These are phyloP conservation scores for Cecidostiba fungosa DNA, from an alignment of 2,888 invertebrate genomes.

Conservation along the genomic window DNA sequence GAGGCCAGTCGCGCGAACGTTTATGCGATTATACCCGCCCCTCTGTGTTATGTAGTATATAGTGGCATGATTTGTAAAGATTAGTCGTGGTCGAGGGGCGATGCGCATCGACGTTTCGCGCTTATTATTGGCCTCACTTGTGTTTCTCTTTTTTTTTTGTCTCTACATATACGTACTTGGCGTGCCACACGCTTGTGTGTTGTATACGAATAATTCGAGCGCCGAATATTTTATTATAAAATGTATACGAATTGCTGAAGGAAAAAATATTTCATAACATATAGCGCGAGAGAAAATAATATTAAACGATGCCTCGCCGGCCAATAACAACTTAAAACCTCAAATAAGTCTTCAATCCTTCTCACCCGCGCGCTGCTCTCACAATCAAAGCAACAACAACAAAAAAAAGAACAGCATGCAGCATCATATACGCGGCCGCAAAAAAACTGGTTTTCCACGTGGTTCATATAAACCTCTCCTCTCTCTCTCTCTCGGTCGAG, in stretches of 20 bases:
- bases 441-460: constrained; percentile 58
- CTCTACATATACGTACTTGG: too few species aligned
- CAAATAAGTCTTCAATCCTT: constrained; percentile 47
- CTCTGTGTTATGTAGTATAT: neutral
- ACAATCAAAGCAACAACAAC: neutral
- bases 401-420: neutral
- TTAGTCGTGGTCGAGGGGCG: constrained; percentile 24
- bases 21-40: constrained; percentile 48
- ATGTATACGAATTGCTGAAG: too few species aligned
- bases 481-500: neutral
- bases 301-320: constrained; percentile 26
- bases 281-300: neutral
- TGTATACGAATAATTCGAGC: too few species aligned
- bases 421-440: constrained; percentile 18
- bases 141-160: neutral
- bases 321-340: constrained; percentile 40
- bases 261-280: neutral
- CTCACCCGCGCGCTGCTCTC: constrained; percentile 3
- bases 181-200: too few species aligned
- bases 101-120: neutral
- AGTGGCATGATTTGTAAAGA: constrained; percentile 47
- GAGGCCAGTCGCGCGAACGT: constrained; percentile 53
- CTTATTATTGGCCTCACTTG: constrained; percentile 9
- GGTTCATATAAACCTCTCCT: constrained; percentile 42
- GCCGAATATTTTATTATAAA: too few species aligned